Conservation (phyloP, 2,113 vertebrate species). For the Prolemur simus region DNA sequence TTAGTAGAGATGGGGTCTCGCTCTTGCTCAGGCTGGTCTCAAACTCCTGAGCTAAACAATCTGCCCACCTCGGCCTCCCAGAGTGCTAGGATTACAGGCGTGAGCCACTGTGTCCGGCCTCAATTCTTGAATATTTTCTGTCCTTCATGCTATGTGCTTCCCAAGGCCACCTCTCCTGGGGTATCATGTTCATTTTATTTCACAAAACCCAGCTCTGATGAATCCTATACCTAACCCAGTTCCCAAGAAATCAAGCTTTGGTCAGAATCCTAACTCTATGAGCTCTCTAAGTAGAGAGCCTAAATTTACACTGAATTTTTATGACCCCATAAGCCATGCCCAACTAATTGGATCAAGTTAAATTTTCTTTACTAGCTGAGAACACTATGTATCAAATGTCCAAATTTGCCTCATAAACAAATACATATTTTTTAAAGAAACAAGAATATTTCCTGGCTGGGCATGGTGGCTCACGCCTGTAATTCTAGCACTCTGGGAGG, state of each 20-base stretch:
- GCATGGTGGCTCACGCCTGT: too few species aligned
- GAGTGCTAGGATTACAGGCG: too few species aligned
- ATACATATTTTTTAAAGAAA: not conserved
- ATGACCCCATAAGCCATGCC: not conserved
- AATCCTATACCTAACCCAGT: not conserved
- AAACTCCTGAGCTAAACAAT: too few species aligned
- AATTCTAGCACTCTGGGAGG: too few species aligned
- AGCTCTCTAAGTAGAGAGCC: not conserved
- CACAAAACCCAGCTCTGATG: not conserved
- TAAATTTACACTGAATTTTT: not conserved
- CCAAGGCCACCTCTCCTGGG: not conserved
- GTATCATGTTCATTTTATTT: not conserved
- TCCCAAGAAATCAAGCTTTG: not conserved
- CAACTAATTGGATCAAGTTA: not conserved
- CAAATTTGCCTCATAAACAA: not conserved
- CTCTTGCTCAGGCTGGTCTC: too few species aligned
- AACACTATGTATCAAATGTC: not conserved
- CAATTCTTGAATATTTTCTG: not conserved
- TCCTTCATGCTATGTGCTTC: not conserved
- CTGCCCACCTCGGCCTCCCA: too few species aligned
- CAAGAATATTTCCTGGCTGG: not conserved
- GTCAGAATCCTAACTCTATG: not conserved
- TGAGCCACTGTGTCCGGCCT: too few species aligned
- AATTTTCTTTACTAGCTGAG: not conserved
- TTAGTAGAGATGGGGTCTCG: too few species aligned